Conservation (phyloP, 1,140 invertebrate genomes). For the Drosophila malerkotliana region DNA sequence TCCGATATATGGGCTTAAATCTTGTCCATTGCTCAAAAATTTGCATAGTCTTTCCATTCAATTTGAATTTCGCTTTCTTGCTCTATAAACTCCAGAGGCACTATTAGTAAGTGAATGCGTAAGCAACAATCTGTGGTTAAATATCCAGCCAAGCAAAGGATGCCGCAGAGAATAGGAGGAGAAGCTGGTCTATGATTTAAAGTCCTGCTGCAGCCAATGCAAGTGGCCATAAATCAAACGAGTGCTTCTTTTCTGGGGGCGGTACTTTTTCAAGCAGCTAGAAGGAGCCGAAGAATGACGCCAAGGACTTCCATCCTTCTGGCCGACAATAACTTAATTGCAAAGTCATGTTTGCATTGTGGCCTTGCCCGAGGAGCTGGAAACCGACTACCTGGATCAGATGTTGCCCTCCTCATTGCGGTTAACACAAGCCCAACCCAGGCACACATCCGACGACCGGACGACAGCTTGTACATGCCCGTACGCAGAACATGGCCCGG, state of each 20-base stretch:
- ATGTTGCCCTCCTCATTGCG: conserved; percentile 39
- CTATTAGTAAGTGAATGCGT: conserved; percentile 55
- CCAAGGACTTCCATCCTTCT: conserved; percentile 42
- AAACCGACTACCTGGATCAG: conserved; percentile 57
- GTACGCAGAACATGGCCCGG: conserved; percentile 45
- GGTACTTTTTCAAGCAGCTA: not conserved
- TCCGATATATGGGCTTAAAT: conserved; percentile 1
- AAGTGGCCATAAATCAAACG: conserved; percentile 70
- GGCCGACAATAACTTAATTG: conserved; percentile 78
- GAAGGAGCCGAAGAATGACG: conserved; percentile 7
- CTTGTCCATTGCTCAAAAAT: conserved; percentile 17
- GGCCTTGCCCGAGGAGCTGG: conserved; percentile 44
- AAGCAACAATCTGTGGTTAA: conserved; percentile 61
- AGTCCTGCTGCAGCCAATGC: conserved; percentile 51
- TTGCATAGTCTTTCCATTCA: conserved; percentile 68
- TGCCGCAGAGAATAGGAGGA: not conserved
- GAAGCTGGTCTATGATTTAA: conserved; percentile 59
- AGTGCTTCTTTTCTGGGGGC: conserved; percentile 34
- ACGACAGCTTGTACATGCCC: conserved; percentile 31
- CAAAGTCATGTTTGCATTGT: conserved; percentile 80
- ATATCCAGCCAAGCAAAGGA: conserved; percentile 35
- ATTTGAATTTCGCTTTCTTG: conserved; percentile 59
- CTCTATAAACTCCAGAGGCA: conserved; percentile 35
- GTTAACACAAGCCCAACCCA: conserved; percentile 30
- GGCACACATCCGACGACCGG: conserved; percentile 3